Evolutionary conservation across 2,113 vertebrate genomes (phyloP), one percentile per base, ranked within the genome.

Genomic region (Neodontobutis hainanensis): DNA sequence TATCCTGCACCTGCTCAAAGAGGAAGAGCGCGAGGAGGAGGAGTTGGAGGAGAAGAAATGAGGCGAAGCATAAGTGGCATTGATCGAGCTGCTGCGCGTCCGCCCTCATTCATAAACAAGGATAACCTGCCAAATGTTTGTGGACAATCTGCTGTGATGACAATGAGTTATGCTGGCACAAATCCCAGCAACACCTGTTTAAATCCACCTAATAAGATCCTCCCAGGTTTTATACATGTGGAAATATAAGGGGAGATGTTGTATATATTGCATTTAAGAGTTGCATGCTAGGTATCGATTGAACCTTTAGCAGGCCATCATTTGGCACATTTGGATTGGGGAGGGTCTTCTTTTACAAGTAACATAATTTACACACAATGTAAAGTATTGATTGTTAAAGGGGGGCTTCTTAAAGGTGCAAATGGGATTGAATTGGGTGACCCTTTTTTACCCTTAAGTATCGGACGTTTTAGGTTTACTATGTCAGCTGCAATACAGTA

Each of bases 31-130:
- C 10, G 50, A 55, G 45, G 64, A 56, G 5, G 49, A 65, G 48
- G 36, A 32, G 46, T 49, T 50, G 46, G 55, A 14, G 56, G 60
- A 69, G 44, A 57, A 59, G 61, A 82, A 84, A 84, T 78, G 73
- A 86, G 73, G 53, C 15, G 19, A 56, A 66, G 68, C 63, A 4
- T 66, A 70, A 77, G 63, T 68, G 70, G 68, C 82, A 80, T 61
- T 85, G 85, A 88, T 53, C 70, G 75, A 85, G 63, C 68, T 64
- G 52, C 70, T 75, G 59, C 72, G 46, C 57, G 66, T 70, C 66
- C 44, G 27, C 61, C 66, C 68, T 83, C 68, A 58, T 87, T 79
- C 73, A 85, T 87, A 84, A 87, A 77, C 46, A 61, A 62, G 61
- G 58, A 73, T 59, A 73, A 71, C 73, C 61, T 55, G 80, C 53